phyloP scores from a whole-genome alignment of 64 coral and sea anemone species.

The Actinia equina region DNA sequence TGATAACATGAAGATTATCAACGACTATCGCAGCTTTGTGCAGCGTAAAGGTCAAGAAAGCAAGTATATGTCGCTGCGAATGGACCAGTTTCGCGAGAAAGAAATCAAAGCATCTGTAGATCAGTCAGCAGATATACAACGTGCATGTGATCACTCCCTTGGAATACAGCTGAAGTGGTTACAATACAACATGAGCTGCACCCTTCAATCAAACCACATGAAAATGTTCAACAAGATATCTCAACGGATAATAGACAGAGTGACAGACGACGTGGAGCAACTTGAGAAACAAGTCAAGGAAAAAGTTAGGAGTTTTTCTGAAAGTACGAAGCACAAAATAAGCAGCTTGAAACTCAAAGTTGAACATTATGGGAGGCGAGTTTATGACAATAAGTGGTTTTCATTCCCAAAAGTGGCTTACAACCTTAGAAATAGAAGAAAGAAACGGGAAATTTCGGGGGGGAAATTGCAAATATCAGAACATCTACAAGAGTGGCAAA shows the following conservation, averaged over 20 bases:
- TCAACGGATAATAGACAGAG: constrained; percentile 42
- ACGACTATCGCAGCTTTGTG: constrained; percentile 49
- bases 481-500: not conserved
- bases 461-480: not conserved
- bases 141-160: constrained; percentile 64
- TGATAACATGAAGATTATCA: constrained; percentile 52
- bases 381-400: constrained; percentile 75
- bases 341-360: constrained; percentile 5
- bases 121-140: constrained; percentile 60
- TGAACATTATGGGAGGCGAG: constrained; percentile 10
- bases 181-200: constrained; percentile 57
- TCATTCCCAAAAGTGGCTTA: constrained; percentile 17
- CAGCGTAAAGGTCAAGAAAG: constrained; percentile 54
- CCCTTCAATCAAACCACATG: constrained; percentile 61
- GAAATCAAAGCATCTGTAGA: constrained; percentile 56
- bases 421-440: not conserved
- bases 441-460: not conserved
- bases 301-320: constrained; percentile 36
- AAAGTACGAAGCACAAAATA: constrained; percentile 4
- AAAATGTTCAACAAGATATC: constrained; percentile 76
- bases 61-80: constrained; percentile 42
- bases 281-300: constrained; percentile 31
- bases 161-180: constrained; percentile 44
- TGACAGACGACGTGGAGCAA: constrained; percentile 37
- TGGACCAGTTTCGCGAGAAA: constrained; percentile 74